Evolutionary conservation across 2,888 invertebrate genomes (phyloP).

Genomic region (Rhagium mordax): DNA sequence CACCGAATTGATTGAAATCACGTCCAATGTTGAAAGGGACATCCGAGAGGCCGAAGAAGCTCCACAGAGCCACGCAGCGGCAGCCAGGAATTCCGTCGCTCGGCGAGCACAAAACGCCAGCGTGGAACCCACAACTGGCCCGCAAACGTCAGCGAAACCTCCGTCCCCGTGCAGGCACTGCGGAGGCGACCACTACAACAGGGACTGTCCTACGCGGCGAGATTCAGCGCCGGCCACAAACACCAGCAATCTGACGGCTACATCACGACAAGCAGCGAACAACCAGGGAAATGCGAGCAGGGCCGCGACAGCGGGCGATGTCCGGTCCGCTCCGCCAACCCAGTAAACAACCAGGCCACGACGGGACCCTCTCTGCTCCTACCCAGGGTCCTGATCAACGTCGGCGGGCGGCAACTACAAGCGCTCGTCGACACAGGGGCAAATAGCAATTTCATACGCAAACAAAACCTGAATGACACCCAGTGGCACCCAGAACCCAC

Average conservation of each 20-base stretch:
- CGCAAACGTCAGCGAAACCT: neutral
- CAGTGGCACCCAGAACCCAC: rapidly evolving
- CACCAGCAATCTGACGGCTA: no score
- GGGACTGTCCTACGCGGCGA: neutral
- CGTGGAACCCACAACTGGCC: no score
- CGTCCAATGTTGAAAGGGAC: neutral
- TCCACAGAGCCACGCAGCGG: no score
- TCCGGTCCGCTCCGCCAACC: neutral
- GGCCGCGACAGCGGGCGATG: neutral
- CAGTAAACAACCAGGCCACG: neutral
- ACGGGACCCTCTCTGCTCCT: neutral
- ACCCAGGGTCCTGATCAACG: neutral
- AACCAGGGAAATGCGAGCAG: neutral
- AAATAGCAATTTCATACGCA: neutral
- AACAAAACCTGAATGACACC: neutral
- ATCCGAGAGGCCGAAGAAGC: neutral
- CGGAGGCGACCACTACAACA: neutral
- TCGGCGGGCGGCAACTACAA: neutral
- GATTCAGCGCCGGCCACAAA: rapidly evolving
- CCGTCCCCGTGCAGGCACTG: neutral
- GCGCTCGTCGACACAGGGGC: neutral
- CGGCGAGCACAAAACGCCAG: no score
- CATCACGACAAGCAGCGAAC: no score
- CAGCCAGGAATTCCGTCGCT: no score
- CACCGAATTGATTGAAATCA: neutral